Evolutionary conservation across 2,888 invertebrate species (phyloP), one percentile per base, ranked within the genome.

Genomic region (Micoletzkya japonica): DNA sequence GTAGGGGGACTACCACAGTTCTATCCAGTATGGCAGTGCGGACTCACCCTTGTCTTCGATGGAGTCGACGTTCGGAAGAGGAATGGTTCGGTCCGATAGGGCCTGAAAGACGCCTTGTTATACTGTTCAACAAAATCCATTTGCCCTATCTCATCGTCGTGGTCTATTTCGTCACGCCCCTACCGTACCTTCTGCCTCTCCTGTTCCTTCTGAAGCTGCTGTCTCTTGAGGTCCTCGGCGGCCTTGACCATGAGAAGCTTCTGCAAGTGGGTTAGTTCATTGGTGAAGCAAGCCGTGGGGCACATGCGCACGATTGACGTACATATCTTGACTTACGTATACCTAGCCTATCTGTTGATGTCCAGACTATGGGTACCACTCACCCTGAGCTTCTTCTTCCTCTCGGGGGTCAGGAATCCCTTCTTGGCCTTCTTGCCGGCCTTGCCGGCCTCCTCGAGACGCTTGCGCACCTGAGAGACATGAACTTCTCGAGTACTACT

Each of bases 341-440:
- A n/a, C n/a, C n/a, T n/a, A n/a, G n/a, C n/a, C n/a, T n/a, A 30
- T 24, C 32, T 20, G 6, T 57, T 28, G 24, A 39, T 57, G 4
- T 32, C 17, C 34, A 32, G 24, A n/a, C 3, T 17, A 6, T 17
- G 0, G 14, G 2, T 28, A 54, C 28, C 20, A 70, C 92, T 90
- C 87, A 95, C 95, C 91, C 96, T 92, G 87, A 97, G 94, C 89
- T 96, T 95, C 93, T 96, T 97, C 93, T 97, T 97, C 90, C 97
- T 95, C 89, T 97, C 96, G 77, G 95, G 95, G 86, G 96, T 95
- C 94, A 95, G 77, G 91, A 97, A 96, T 91, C 97, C 97, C 90
- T 97, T 97, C 92, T 97, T 97, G 73, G 86, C 86, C 90, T 96
- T 96, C 90, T 96, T 95, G 87, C 93, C 94, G 88, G 93, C 94